Evolutionary conservation across 2,113 vertebrate species (phyloP).

Genomic region (Oncorhynchus gorbuscha): DNA sequence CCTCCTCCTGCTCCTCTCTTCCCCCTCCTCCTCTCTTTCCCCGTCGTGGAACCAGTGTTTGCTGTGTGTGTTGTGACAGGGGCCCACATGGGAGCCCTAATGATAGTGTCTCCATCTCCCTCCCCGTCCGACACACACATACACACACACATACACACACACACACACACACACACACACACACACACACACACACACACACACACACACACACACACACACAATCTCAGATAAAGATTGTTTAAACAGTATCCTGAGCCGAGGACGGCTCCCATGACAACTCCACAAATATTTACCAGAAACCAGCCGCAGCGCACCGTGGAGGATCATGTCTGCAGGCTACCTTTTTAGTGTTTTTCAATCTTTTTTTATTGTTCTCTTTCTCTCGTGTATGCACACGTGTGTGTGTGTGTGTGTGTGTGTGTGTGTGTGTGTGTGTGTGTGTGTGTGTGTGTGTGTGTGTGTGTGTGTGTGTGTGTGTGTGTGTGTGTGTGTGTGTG

Average conservation of each 20-base stretch:
- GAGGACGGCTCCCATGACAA: constrained; percentile 79
- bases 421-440: too few relatives aligned
- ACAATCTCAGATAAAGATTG: constrained; percentile 71
- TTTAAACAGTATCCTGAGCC: constrained; percentile 76
- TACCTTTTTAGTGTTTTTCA: constrained; percentile 57
- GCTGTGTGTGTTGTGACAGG: constrained; percentile 65
- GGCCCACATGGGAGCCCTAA: constrained; percentile 70
- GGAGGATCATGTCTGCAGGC: constrained; percentile 57
- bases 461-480: too few relatives aligned
- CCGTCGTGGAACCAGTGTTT: constrained; percentile 51
- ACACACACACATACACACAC: too few relatives aligned
- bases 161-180: neutral
- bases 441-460: too few relatives aligned
- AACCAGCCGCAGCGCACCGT: constrained; percentile 50
- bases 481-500: too few relatives aligned
- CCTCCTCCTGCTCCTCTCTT: neutral
- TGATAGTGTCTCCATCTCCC: constrained; percentile 68
- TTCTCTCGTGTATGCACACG: constrained; percentile 23
- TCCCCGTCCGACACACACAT: neutral
- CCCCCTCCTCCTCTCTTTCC: neutral
- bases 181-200: too few relatives aligned
- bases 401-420: too few relatives aligned
- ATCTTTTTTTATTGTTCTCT: constrained; percentile 35
- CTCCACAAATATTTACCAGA: constrained; percentile 79
- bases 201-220: too few relatives aligned